Conservation (phyloP, 2,888 invertebrate genomes). For the Cantharis flavilabris region DNA sequence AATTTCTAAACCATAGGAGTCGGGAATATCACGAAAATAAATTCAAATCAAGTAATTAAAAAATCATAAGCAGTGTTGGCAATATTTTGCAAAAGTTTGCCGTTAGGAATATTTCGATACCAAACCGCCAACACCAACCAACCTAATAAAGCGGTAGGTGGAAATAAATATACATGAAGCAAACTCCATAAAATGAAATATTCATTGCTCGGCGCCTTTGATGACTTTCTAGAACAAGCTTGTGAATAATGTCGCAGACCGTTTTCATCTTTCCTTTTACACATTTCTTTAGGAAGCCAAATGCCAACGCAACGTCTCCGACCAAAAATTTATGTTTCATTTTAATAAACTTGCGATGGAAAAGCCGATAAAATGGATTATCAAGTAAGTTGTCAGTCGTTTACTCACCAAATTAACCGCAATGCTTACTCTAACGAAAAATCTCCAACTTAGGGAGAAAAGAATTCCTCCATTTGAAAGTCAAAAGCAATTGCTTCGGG, state of each 20-base stretch:
- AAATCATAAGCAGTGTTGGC: not conserved
- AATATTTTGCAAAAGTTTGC: not conserved
- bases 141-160: conserved; percentile 6
- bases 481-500: not conserved
- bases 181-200: conserved; percentile 19
- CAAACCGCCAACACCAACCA: not conserved
- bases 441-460: not conserved
- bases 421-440: not conserved
- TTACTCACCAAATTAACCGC: not conserved
- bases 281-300: not conserved
- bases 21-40: not conserved
- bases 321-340: not conserved
- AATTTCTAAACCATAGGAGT: not conserved
- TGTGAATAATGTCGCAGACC: conserved; percentile 13
- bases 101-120: not conserved
- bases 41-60: not conserved
- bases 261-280: conserved; percentile 5
- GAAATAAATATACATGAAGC: conserved; percentile 12
- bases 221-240: conserved; percentile 14
- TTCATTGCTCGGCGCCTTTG: conserved; percentile 20
- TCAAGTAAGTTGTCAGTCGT: not conserved
- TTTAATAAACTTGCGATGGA: not conserved
- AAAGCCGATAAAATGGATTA: not conserved
- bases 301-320: not conserved
- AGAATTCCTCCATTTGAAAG: not conserved